Evolutionary conservation across 2,888 invertebrate genomes (phyloP).

Genomic region (Apamea crenata): DNA sequence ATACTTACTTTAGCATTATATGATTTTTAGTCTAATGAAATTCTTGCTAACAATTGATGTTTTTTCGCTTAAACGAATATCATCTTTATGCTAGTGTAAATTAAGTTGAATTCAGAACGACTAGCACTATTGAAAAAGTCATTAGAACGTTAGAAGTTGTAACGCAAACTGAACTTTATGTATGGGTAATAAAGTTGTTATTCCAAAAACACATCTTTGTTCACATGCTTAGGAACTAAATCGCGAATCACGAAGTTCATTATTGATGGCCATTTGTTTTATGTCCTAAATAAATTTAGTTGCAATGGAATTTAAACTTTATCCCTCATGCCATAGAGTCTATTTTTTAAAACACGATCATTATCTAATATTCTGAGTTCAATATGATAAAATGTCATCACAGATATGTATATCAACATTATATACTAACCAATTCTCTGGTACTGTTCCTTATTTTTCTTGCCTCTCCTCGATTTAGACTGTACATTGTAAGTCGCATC

Average conservation of each 20-base stretch:
- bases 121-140: background rate
- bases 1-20: background rate
- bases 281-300: background rate
- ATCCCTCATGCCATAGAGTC: accelerated
- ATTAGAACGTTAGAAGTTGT: background rate
- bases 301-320: background rate
- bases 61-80: background rate
- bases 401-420: conserved; percentile 53
- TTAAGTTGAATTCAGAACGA: background rate
- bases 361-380: conserved; percentile 1
- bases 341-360: background rate
- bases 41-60: background rate
- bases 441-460: conserved; percentile 87
- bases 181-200: background rate
- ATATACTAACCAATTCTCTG: conserved; percentile 90
- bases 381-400: background rate
- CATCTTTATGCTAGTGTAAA: background rate
- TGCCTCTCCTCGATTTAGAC: conserved; percentile 80
- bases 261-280: background rate
- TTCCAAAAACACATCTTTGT: too few relatives aligned
- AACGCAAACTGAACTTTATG: background rate
- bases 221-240: background rate
- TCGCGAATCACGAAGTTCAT: background rate
- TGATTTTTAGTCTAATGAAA: background rate
- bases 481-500: conserved; percentile 63